These are phyloP conservation scores for Calcarius lapponicus DNA, from an alignment of 2,797 vertebrate genomes.

Conservation along the genomic window DNA sequence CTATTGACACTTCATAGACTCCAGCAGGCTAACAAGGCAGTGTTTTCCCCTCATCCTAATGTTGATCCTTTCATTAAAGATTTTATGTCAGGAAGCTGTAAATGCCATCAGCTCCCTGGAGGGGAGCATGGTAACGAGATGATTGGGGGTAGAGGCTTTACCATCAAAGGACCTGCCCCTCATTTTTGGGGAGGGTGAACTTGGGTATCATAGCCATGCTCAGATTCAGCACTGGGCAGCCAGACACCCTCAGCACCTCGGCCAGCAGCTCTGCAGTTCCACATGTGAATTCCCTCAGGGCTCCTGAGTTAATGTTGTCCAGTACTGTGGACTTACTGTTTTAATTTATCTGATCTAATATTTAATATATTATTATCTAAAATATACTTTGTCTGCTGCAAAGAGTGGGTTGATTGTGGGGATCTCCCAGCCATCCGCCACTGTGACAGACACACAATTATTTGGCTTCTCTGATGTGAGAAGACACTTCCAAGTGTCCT, in stretches of 20 bases:
- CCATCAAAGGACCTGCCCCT: not conserved
- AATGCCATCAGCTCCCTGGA: not conserved
- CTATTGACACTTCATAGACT: not conserved
- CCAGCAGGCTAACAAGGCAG: not conserved
- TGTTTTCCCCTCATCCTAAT: not conserved
- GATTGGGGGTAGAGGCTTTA: not conserved
- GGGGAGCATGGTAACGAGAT: rapidly evolving
- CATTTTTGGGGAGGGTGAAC: not conserved
- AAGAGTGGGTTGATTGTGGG: not conserved
- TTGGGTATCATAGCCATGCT: not conserved
- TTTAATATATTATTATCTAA: not conserved
- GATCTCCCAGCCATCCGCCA: not conserved
- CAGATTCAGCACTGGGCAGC: not conserved
- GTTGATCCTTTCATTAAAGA: not conserved
- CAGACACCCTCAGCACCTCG: not conserved
- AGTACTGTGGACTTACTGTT: not conserved
- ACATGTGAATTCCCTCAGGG: not conserved
- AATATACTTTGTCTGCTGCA: not conserved
- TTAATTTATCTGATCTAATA: not conserved
- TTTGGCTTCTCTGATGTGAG: not conserved
- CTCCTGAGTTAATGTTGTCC: not conserved
- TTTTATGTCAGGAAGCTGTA: not conserved
- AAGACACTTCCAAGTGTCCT: not conserved
- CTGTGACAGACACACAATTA: not conserved
- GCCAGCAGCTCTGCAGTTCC: not conserved